Evolutionary conservation across 2,113 vertebrate genomes (phyloP).

Genomic region (Syrmaticus mikado): DNA sequence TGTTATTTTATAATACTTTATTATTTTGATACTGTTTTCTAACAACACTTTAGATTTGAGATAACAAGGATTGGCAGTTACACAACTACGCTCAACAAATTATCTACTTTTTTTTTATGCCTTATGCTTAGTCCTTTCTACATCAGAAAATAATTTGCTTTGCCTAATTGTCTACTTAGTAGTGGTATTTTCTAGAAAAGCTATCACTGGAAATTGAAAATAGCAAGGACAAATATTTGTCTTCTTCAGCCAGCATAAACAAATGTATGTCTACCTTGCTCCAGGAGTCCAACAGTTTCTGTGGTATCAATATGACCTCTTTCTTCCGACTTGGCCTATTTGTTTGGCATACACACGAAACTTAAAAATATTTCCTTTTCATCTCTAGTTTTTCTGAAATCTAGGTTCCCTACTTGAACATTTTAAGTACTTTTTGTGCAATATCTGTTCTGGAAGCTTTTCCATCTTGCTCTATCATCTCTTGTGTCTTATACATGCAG

Average conservation of each 20-base stretch:
- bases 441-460: not conserved
- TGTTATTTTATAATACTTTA: conserved; percentile 34
- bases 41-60: conserved; percentile 10
- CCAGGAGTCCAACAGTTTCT: conserved; percentile 15
- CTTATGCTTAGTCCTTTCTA: not conserved
- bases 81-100: not conserved
- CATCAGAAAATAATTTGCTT: conserved; percentile 22
- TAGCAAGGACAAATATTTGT: not conserved
- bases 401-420: not conserved
- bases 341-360: not conserved
- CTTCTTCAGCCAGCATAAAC: conserved; percentile 34
- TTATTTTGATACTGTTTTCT: conserved; percentile 37
- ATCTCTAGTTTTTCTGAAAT: not conserved
- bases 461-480: not conserved
- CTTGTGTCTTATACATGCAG: not conserved
- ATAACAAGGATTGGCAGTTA: conserved; percentile 22
- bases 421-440: not conserved
- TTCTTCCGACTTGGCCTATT: conserved; percentile 36
- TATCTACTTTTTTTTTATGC: not conserved
- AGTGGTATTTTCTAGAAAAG: not conserved
- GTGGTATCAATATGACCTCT: not conserved
- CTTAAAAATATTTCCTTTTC: not conserved
- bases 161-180: conserved; percentile 31
- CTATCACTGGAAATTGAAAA: conserved; percentile 12
- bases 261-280: not conserved